A percentile compares a stretch with the other conserved stretches of the same genome.
Evolutionary conservation across 2,797 vertebrate species (phyloP).

Genomic region (Premnoplex brunnescens): DNA sequence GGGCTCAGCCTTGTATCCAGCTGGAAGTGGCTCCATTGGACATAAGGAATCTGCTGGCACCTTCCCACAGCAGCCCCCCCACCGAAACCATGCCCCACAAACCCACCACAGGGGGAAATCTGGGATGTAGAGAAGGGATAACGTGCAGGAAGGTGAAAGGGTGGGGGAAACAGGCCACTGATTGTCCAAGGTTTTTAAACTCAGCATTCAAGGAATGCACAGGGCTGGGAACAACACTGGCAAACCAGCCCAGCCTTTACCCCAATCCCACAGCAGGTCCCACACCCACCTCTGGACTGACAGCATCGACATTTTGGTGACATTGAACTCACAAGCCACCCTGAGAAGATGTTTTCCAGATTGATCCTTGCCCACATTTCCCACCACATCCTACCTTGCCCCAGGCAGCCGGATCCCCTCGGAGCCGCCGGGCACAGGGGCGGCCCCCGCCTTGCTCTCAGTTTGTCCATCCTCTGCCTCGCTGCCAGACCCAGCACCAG

Average conservation of each 20-base stretch:
- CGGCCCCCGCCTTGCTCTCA: neutral
- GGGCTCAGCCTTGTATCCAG: neutral
- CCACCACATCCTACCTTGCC: neutral
- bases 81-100: neutral
- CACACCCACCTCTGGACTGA: neutral
- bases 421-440: fast-evolving
- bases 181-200: neutral
- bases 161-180: neutral
- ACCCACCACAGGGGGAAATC: neutral
- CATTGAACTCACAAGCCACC: neutral
- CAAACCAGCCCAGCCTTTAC: neutral
- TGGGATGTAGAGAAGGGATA: neutral
- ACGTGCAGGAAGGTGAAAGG: neutral
- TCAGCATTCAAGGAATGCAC: neutral
- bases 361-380: fast-evolving
- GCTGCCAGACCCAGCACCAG: fast-evolving
- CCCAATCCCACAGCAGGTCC: neutral
- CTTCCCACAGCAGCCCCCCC: neutral
- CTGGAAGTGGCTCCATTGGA: neutral
- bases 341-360: neutral
- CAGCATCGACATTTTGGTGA: too few species aligned
- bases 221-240: neutral
- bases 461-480: neutral
- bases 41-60: neutral
- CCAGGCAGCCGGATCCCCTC: neutral